Base-by-base conservation (phyloP, 2,113 vertebrate genomes). In the Phalacrocorax pelagicus region DNA sequence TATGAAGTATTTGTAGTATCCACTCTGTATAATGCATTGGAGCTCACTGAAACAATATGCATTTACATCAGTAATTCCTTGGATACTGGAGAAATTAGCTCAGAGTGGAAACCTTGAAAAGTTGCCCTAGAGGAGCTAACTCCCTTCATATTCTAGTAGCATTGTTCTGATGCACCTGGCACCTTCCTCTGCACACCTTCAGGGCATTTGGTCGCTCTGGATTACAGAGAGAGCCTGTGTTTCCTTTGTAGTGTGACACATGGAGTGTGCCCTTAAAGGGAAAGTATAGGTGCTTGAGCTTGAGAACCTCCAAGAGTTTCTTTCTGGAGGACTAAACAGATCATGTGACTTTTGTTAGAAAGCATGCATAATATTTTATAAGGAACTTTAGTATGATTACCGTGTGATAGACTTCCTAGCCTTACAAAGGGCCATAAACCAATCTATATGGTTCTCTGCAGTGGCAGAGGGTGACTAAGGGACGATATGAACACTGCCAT, bases 401-500 rank as follows among this genome's bases (percentile, higher is more conserved):
- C 15, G 0, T 0, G 6, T 1, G 32, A 38, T 5, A 52, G 61
- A 22, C 49, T 42, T 72, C 26, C 57, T 14, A 5, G 22, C 29
- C 52, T 42, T 11, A 11, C 32, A 10, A 9, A 59, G 34, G 55
- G n/a, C 46, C 55, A 18, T 5, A 42, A 42, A 46, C 55, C 55
- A 12, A 5, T 1, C 59, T 13, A 18, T 5, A 13, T 0, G 16
- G 27, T 5, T 52, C 40, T 27, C 44, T 46, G 52, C 49, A 19
- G 38, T 2, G 34, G 66, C 59, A 36, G 6, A 24, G 26, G 18
- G 23, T 15, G 47, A 21, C 26, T 7, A 44, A 26, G 26, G 47
- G 36, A 81, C 44, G 54, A 14, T 0, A 14, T 0, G 26, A 34
- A 4, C 5, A 5, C 8, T 17, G 24, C 11, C 42, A 7, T 13